Evolutionary conservation across 1,140 invertebrate species (phyloP), one percentile per base, ranked within the genome.

Genomic region (Pinna nobilis): DNA sequence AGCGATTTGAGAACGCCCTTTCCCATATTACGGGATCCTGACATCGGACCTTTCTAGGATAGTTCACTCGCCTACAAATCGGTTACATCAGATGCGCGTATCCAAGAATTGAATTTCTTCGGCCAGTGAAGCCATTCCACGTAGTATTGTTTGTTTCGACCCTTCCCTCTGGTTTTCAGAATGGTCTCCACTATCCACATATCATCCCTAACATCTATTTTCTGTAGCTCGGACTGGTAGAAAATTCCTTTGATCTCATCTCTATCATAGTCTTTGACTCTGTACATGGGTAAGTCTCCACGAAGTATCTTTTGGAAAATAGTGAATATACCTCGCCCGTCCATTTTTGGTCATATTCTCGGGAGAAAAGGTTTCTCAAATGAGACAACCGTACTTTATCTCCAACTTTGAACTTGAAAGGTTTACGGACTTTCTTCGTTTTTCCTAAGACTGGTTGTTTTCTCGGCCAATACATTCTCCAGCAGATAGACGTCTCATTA

Each of bases 401-500:
- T 13, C 65, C 72, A 0, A 55, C 33, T 33, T 63, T 74, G 39
- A 67, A 50, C 4, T 33, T 60, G n/a, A 65, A 65, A 4, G 69
- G 49, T 55, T 71, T 71, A 9, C 53, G 25, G 25, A 39, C n/a
- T 33, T 18, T 37, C 37, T 50, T 74, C 20, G 57, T 11, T 66
- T 73, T 73, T 32, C 18, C 13, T 37, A 13, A 6, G 13, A 35
- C 25, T 11, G 37, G 13, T 28, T 25, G 33, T 15, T 49, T 64
- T 32, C 68, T 75, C 1, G 63, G 41, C 70, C 63, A 73, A 35
- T 73, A 66, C 70, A 73, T 68, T 20, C 32, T 74, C 65, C 47
- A 69, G 57, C 66, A 68, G 11, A 70, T 2, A 20, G 33, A 20
- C n/a, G 66, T 69, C 28, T 69, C 66, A 18, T 69, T 55, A 3